A percentile compares a stretch with the other conserved stretches of the same genome.
phyloP scores from a whole-genome alignment of 1,140 invertebrate species.

The Phortica variegata region DNA sequence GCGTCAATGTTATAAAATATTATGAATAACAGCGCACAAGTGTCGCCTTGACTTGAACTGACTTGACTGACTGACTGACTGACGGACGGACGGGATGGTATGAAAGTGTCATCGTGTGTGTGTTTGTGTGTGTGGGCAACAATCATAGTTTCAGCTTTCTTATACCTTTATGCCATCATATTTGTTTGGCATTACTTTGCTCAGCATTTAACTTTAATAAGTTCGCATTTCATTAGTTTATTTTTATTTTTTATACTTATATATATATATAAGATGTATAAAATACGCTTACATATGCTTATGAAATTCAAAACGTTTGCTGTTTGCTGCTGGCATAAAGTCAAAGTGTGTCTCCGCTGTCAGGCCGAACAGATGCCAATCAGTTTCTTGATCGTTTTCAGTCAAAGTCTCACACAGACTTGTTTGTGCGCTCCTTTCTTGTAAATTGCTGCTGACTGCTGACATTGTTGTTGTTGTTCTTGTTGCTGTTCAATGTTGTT shows the following conservation, averaged over 20 bases:
- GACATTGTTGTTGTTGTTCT: constrained; percentile 39
- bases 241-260: constrained; percentile 21
- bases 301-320: too few species aligned
- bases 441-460: constrained; percentile 42
- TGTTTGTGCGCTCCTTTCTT: constrained; percentile 14
- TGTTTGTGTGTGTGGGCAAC: too few species aligned
- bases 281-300: too few species aligned
- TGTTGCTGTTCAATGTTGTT: constrained; percentile 20
- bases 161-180: constrained; percentile 1
- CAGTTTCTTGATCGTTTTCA: constrained; percentile 14
- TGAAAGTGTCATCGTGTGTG: too few species aligned
- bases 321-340: too few species aligned
- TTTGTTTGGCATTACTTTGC: constrained; percentile 3
- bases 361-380: constrained; percentile 37
- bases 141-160: too few species aligned
- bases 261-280: too few species aligned
- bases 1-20: not conserved
- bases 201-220: too few species aligned
- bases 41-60: not conserved
- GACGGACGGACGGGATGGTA: constrained; percentile 12
- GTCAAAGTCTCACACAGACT: constrained; percentile 14
- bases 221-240: constrained; percentile 25
- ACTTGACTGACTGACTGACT: constrained; percentile 1
- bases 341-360: too few species aligned
- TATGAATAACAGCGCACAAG: not conserved